These are phyloP conservation scores for Dendrocincla fuliginosa DNA, from an alignment of 2,797 vertebrate species.

Conservation along the genomic window DNA sequence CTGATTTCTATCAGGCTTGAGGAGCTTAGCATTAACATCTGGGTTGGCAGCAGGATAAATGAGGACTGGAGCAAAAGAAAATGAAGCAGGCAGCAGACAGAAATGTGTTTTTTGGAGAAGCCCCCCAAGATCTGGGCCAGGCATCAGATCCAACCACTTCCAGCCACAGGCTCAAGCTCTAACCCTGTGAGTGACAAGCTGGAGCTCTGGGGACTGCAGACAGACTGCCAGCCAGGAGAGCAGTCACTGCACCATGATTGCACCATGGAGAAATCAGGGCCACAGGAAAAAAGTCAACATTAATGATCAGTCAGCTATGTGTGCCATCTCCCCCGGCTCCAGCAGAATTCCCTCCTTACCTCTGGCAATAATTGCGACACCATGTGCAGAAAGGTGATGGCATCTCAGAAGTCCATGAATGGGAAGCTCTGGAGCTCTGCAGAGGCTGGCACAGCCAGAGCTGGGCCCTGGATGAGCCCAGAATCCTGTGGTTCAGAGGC, in stretches of 20 bases:
- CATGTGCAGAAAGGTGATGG: accelerated
- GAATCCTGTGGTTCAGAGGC: neutral
- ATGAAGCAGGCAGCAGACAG: neutral
- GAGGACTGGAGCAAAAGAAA: neutral
- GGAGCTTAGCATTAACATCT: neutral
- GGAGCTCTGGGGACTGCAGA: neutral
- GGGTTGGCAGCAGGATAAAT: neutral
- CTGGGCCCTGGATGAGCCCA: neutral
- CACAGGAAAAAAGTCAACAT: neutral
- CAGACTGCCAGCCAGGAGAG: neutral
- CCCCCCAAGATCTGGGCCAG: neutral
- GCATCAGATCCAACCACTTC: neutral
- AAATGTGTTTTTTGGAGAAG: neutral
- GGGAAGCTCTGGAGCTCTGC: neutral
- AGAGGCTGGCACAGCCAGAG: neutral
- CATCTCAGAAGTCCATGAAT: neutral
- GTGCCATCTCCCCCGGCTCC: neutral
- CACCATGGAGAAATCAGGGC: neutral
- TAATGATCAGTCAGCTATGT: neutral
- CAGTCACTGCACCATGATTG: neutral
- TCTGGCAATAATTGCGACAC: neutral
- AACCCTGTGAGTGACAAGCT: neutral
- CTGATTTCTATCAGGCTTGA: neutral
- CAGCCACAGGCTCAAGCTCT: neutral
- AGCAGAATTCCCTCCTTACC: neutral